Evolutionary conservation across 2,113 vertebrate species (phyloP).

Genomic region (rat (Rattus norvegicus)): GRCr8 NC_086034.1:85548501-85549000

Average conservation of each 20-base stretch:
- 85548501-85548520: slow-evolving; percentile 68
- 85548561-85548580: slow-evolving; percentile 51
- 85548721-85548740: not conserved
- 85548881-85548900: no score
- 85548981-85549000: no score
- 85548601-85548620: not conserved
- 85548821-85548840: no score
- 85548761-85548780: not conserved
- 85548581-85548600: slow-evolving; percentile 21
- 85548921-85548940: no score
- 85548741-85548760: accelerated
- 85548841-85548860: no score
- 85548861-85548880: no score
- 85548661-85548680: not conserved
- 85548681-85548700: not conserved
- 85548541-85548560: slow-evolving; percentile 55
- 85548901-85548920: no score
- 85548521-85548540: slow-evolving; percentile 65
- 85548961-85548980: no score
- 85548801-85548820: not conserved
- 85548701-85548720: not conserved
- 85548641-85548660: not conserved
- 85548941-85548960: no score
- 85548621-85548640: not conserved
- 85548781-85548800: not conserved